Percentiles rank a stretch among this genome's conserved stretches.
These are phyloP conservation scores for Dolichomitus sp. DNA, from an alignment of 2,888 invertebrate species.

Conservation along the genomic window DNA sequence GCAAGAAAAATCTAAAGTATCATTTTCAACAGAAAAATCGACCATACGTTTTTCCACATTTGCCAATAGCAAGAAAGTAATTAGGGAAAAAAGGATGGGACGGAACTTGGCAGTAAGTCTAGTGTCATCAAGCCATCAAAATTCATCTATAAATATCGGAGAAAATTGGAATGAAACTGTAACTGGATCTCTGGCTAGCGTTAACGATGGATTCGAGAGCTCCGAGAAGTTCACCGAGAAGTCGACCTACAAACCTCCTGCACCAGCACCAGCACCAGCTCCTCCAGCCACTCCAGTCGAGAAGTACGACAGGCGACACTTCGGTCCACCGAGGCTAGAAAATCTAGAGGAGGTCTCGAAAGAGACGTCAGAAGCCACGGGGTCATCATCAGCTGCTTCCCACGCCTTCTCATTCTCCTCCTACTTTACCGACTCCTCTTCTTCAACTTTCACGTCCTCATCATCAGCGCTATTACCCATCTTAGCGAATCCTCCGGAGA, in stretches of 20 bases:
- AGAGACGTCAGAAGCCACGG: constrained; percentile 33
- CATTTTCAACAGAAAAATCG: neutral
- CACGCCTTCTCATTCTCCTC: constrained; percentile 4
- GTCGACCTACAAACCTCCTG: constrained; percentile 66
- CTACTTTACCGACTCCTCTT: constrained; percentile 31
- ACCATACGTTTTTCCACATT: neutral
- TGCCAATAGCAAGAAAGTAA: neutral
- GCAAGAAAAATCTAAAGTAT: too few relatives aligned
- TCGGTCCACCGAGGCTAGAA: constrained; percentile 78
- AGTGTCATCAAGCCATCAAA: neutral
- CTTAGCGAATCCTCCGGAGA: neutral
- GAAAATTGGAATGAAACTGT: constrained; percentile 8
- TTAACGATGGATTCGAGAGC: constrained; percentile 75
- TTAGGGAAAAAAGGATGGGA: neutral
- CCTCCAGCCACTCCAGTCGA: constrained; percentile 70
- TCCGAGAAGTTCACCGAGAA: constrained; percentile 78
- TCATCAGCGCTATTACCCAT: constrained; percentile 34
- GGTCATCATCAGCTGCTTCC: constrained; percentile 38
- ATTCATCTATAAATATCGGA: constrained; percentile 1
- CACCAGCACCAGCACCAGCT: constrained; percentile 53
- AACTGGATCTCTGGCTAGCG: neutral
- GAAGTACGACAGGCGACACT: constrained; percentile 82
- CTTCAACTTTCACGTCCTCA: constrained; percentile 34
- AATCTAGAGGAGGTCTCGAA: constrained; percentile 63
- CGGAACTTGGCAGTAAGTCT: neutral